Base-by-base conservation (phyloP, 2,888 invertebrate species). In the Tetheella fluctuosa region DNA sequence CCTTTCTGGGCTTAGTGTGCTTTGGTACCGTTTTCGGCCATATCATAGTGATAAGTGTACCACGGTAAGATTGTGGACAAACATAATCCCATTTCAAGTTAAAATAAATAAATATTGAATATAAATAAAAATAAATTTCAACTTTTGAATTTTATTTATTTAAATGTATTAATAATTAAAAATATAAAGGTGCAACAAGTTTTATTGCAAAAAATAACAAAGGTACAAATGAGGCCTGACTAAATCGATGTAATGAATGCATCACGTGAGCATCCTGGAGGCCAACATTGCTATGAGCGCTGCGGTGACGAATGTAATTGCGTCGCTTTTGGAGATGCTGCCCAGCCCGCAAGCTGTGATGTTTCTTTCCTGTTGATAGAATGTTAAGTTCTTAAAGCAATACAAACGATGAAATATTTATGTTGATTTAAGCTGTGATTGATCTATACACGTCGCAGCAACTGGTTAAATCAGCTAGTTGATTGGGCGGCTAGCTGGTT, bases 131-230 rank as follows among this genome's bases (percentile, higher is more conserved):
- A 17, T 0, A 15, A 3, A 17, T 15, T 39, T 30, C 53, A 57
- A 20, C 59, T n/a, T 52, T 52, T 52, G 28, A 54, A 23, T 23
- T 59, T 34, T 54, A 42, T 53, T 53, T 53, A 57, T 60, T 58
- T 53, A 48, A 60, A 61, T 39, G 55, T 34, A 55, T 34, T 23
- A 55, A 61, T 66, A 62, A 59, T 57, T 63, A 69, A 71, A 52
- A 69, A 62, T 64, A 55, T 12, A 79, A 79, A 71, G 69, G 80
- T 88, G 89, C 86, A 90, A 90, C 85, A 86, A 81, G 58, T 87
- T 91, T 89, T 88, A 91, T 86, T 91, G 80, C 76, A 74, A 86
- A n/a, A 85, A 85, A 77, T 91, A 89, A 89, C 89, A 89, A 91
- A 89, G 83, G 85, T 91, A 90, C 79, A 90, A 90, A 89, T 84